Base-by-base conservation (phyloP, 2,113 vertebrate species). In the Bubo bubo region DNA sequence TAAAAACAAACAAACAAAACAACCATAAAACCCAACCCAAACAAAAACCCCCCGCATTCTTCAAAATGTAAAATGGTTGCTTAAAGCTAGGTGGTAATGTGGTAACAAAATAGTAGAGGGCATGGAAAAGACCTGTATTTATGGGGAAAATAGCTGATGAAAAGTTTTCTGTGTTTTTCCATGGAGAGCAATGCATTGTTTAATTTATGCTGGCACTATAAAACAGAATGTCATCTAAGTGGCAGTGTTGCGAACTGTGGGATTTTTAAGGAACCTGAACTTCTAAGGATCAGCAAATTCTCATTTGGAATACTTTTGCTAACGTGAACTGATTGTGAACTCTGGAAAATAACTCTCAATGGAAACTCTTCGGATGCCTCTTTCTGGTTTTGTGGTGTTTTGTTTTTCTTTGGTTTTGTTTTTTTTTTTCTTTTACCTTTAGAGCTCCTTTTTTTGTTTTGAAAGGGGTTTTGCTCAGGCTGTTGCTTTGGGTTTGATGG, bases 221-320 rank as follows among this genome's bases (percentile, higher is more conserved):
- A n/a, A 64, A 0, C 49, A 58, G 43, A 1, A 1, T 1, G 8
- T 26, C 18, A 0, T 14, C 8, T 8, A 3, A 43, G 41, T 62
- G 62, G 20, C 24, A 4, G 12, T 55, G 30, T 14, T 47, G 50
- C 43, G 23, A 62, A 1, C 24, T 26, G 32, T 6, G 49, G 20
- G 27, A 0, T 32, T 70, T 72, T 60, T 26, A 47, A 71, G 60
- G 70, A 74, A 81, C 7, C 34, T 52, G 64, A 71, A 45, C n/a
- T 79, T 71, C 8, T 30, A 39, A 64, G 41, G 14, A 12, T 45
- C 28, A 55, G 34, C 66, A 72, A 0, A 16, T 37, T 68, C 64
- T 52, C 28, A 10, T 39, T 37, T 41, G 4, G 64, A 73, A 9
- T 43, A 3, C 32, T 74, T 14, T 16, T 90, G 43, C n/a, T 68